Percentiles rank a stretch among this genome's conserved stretches.
phyloP scores from a whole-genome alignment of 2,888 invertebrate genomes.

The Clivina fossor region DNA sequence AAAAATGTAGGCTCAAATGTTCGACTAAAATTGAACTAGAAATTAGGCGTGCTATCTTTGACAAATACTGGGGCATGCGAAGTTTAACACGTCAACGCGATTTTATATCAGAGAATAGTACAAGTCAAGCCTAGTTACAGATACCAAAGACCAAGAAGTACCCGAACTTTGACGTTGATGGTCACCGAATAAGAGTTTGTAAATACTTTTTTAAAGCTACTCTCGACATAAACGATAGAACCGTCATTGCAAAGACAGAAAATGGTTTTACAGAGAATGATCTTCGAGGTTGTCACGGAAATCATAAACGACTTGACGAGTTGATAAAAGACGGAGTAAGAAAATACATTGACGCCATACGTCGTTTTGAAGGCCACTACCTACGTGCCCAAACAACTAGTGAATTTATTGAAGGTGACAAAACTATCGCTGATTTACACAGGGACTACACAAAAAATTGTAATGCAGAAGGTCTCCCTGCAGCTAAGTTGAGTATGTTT shows the following conservation, averaged over 20 bases:
- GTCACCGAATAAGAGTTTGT: conserved; percentile 4
- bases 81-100: conserved; percentile 1
- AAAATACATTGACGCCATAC: conserved; percentile 41
- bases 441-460: conserved; percentile 39
- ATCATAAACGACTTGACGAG: conserved; percentile 36
- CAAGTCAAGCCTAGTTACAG: neutral
- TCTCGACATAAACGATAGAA: neutral
- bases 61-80: neutral
- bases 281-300: conserved; percentile 34
- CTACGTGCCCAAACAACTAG: neutral
- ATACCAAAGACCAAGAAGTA: neutral
- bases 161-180: conserved; percentile 3
- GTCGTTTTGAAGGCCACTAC: conserved; percentile 41
- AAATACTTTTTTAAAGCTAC: conserved; percentile 9
- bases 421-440: conserved; percentile 39
- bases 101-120: neutral
- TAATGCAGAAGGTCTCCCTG: conserved; percentile 26
- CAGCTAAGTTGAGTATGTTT: conserved; percentile 24
- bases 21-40: neutral
- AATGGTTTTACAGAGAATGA: conserved; percentile 26
- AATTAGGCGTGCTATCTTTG: neutral
- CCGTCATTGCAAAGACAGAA: neutral
- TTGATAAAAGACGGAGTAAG: conserved; percentile 36
- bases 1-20: conserved; percentile 1
- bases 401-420: conserved; percentile 41